phyloP scores from a whole-genome alignment of 2,113 vertebrate genomes.

The Leucosticte australis region DNA sequence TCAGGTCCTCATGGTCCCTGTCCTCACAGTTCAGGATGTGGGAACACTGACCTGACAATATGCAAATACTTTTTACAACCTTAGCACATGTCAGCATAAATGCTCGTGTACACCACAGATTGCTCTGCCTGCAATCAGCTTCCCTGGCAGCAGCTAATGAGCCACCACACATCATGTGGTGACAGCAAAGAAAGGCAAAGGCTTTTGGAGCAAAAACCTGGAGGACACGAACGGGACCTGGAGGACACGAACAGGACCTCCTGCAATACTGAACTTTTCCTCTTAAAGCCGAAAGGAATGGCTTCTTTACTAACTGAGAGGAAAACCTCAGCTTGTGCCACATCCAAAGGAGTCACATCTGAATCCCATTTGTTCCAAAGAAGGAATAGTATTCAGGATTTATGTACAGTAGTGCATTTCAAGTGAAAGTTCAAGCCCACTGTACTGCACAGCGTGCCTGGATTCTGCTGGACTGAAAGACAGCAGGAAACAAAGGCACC shows the following conservation, averaged over 20 bases:
- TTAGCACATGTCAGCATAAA: not conserved
- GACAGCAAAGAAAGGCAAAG: not conserved
- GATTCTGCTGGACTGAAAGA: conserved; percentile 57
- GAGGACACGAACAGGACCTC: not conserved
- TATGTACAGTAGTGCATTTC: conserved; percentile 9
- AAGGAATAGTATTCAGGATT: not conserved
- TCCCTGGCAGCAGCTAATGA: not conserved
- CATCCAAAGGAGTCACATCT: not conserved
- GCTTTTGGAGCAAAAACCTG: not conserved
- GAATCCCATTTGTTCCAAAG: not conserved
- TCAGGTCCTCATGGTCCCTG: not conserved
- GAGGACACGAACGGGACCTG: not conserved
- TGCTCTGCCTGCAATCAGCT: not conserved
- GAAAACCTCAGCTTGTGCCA: not conserved
- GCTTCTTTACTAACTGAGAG: not conserved
- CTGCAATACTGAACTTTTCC: not conserved
- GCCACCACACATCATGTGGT: not conserved
- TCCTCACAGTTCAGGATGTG: not conserved
- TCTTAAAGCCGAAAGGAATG: not conserved
- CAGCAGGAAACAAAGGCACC: conserved; percentile 64
- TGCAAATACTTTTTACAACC: not conserved
- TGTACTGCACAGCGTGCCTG: conserved; percentile 7
- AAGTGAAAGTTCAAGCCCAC: conserved; percentile 50
- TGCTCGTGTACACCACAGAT: not conserved
- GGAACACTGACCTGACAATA: not conserved